Conservation (phyloP, 2,113 vertebrate genomes). For the Nerophis lumbriciformis region DNA sequence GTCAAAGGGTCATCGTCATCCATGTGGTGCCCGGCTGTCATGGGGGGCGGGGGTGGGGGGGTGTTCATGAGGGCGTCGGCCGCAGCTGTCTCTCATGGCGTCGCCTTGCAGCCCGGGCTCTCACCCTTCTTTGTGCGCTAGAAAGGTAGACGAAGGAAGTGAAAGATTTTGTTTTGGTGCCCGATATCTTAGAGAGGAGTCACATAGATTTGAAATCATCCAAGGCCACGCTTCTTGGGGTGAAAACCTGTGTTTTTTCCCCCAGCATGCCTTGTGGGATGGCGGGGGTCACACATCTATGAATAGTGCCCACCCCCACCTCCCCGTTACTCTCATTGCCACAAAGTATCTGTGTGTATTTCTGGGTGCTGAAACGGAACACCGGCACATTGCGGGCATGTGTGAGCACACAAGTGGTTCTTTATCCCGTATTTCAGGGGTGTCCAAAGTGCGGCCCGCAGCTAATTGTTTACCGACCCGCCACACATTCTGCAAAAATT, state of each 20-base stretch:
- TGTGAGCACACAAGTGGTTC: not conserved
- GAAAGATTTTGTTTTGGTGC: not conserved
- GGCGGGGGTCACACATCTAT: conserved; percentile 30
- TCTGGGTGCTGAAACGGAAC: conserved; percentile 43
- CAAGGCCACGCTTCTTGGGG: conserved; percentile 15
- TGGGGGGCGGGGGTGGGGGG: conserved; percentile 24
- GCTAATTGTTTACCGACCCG: too few relatives aligned
- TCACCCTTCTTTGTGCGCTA: not conserved
- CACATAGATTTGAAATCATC: conserved; percentile 16
- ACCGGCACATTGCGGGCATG: conserved; percentile 1
- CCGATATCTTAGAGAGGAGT: not conserved
- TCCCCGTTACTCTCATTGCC: conserved; percentile 36
- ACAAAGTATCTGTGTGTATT: conserved; percentile 46
- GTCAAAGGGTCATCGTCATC: conserved; percentile 55
- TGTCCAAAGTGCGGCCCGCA: too few relatives aligned
- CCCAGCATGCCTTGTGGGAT: conserved; percentile 44
- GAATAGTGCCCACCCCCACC: conserved; percentile 33
- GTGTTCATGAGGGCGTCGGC: conserved; percentile 47
- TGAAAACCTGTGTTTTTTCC: conserved; percentile 53
- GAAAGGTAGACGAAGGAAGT: not conserved
- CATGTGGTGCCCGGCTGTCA: conserved; percentile 16
- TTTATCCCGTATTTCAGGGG: too few relatives aligned
- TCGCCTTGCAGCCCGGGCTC: not conserved
- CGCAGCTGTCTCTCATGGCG: conserved; percentile 5
- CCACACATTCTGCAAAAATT: too few relatives aligned